Evolutionary conservation across 2,113 vertebrate species (phyloP).

Genomic region (Ailurus styani): DNA sequence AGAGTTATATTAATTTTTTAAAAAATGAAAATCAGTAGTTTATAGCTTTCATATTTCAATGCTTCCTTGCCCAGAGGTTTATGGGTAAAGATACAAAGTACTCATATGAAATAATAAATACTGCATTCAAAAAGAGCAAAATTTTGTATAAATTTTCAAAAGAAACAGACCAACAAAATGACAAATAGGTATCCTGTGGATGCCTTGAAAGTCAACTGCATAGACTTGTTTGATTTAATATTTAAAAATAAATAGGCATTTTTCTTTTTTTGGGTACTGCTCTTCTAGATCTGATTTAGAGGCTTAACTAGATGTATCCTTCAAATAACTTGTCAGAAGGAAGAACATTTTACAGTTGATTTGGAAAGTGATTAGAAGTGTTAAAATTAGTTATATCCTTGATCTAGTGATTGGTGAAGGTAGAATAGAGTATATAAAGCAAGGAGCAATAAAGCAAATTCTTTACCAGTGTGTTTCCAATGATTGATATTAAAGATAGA

Average conservation of each 20-base stretch:
- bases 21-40: conserved; percentile 14
- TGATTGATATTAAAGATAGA: not conserved
- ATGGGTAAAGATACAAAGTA: not conserved
- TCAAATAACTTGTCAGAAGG: not conserved
- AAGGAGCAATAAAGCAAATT: conserved; percentile 7
- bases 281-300: not conserved
- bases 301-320: not conserved
- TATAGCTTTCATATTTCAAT: not conserved
- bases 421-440: not conserved
- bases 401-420: not conserved
- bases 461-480: not conserved
- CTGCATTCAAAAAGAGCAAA: not conserved
- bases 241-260: conserved; percentile 18
- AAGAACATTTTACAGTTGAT: not conserved
- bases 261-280: not conserved
- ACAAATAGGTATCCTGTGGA: not conserved
- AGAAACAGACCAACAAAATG: not conserved
- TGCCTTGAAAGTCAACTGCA: not conserved
- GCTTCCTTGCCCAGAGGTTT: not conserved
- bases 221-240: not conserved
- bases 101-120: not conserved
- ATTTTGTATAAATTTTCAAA: not conserved
- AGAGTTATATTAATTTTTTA: not conserved
- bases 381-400: not conserved
- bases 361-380: conserved; percentile 1